Evolutionary conservation across 1,140 invertebrate species (phyloP).

Genomic region (Portunus trituberculatus): DNA sequence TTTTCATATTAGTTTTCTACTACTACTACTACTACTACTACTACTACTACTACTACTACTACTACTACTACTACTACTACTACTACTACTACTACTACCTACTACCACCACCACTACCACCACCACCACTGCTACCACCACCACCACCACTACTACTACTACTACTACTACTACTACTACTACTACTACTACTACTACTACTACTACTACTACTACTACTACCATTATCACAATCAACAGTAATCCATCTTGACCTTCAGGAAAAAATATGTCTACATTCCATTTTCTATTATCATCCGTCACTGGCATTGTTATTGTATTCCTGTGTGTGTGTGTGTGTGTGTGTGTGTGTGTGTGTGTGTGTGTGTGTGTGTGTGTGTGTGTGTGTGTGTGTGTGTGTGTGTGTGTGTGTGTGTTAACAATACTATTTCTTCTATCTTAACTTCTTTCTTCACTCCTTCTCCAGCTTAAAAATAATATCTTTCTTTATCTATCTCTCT

Average conservation of each 20-base stretch:
- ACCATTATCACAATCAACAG: background rate
- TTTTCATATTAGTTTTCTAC: background rate
- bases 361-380: conserved; percentile 46
- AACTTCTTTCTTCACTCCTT: background rate
- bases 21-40: background rate
- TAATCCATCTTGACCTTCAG: background rate
- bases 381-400: conserved; percentile 40
- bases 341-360: background rate
- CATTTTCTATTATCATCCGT: too few relatives aligned
- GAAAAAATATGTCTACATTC: too few relatives aligned
- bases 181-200: background rate
- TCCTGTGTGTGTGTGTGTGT: background rate
- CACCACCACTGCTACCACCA: background rate
- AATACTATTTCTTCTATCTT: background rate
- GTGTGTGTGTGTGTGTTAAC: background rate
- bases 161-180: conserved; percentile 16
- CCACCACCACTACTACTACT: background rate
- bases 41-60: conserved; percentile 16
- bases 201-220: conserved; percentile 28
- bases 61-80: conserved; percentile 8
- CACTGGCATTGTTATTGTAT: too few relatives aligned
- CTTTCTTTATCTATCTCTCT: too few relatives aligned
- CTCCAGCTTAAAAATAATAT: too few relatives aligned
- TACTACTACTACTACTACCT: background rate
- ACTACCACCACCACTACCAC: background rate